A percentile compares a stretch with the other conserved stretches of the same genome.
Conservation (phyloP, 2,113 vertebrate species). For the Indri indri region DNA sequence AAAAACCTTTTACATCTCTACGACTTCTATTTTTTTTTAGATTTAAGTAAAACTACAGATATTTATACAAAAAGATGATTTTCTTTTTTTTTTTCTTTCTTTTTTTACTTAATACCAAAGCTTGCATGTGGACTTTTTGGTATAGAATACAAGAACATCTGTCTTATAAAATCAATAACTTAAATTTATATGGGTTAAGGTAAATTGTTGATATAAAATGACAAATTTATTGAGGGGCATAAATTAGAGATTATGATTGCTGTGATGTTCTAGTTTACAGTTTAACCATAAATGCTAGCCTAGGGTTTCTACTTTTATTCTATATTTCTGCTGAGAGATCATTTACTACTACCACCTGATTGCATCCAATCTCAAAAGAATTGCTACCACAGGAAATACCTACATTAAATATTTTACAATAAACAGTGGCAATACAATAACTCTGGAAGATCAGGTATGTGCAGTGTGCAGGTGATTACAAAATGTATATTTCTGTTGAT, state of each 20-base stretch:
- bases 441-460: neutral
- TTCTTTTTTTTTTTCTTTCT: neutral
- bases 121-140: neutral
- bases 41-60: neutral
- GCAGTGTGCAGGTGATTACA: neutral
- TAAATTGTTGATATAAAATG: neutral
- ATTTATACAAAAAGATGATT: no score
- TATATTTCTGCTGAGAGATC: neutral
- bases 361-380: neutral
- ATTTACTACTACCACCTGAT: neutral
- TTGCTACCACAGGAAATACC: neutral
- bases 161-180: neutral
- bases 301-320: neutral
- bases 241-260: neutral
- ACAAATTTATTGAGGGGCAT: neutral
- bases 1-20: neutral
- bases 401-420: neutral
- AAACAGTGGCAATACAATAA: neutral
- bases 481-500: neutral
- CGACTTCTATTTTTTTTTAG: neutral
- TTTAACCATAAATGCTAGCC: neutral
- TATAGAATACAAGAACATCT: neutral
- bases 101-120: neutral
- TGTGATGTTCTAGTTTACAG: neutral
- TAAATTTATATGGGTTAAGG: neutral